These are phyloP conservation scores for Gila orcuttii DNA, from an alignment of 2,113 vertebrate genomes.

Conservation along the genomic window DNA sequence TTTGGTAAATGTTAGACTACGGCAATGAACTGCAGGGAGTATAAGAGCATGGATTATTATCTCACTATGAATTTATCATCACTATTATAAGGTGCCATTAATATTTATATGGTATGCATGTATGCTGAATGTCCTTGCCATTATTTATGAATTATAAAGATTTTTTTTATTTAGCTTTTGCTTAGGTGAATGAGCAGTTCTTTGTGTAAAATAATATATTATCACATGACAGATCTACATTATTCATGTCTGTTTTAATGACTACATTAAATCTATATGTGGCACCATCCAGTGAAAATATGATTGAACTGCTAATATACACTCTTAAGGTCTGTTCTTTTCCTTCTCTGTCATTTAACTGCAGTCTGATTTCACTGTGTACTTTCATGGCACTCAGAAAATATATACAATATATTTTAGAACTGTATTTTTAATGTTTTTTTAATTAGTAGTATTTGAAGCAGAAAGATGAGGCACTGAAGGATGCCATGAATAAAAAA, in stretches of 20 bases:
- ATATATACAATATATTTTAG: neutral
- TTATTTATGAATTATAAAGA: slow-evolving; percentile 19
- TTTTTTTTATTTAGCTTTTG: neutral
- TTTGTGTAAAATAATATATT: slow-evolving; percentile 17
- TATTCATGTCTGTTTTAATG: slow-evolving; percentile 23
- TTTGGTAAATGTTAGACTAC: slow-evolving; percentile 1
- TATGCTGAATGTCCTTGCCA: slow-evolving; percentile 6
- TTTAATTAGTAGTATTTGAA: too few relatives aligned
- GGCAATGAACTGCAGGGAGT: neutral
- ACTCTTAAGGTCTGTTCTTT: neutral
- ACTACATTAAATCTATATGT: slow-evolving; percentile 12
- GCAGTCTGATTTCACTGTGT: neutral
- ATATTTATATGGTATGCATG: slow-evolving; percentile 21
- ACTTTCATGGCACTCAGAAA: neutral
- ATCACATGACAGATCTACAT: neutral
- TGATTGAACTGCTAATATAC: neutral
- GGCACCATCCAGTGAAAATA: neutral
- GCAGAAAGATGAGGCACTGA: too few relatives aligned
- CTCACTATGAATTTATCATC: neutral
- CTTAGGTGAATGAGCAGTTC: neutral
- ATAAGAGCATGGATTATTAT: slow-evolving; percentile 8
- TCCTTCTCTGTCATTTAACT: neutral
- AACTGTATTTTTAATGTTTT: neutral
- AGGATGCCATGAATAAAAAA: too few relatives aligned
- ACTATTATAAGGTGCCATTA: slow-evolving; percentile 21